These are phyloP conservation scores for Henicopernis longicauda DNA, from an alignment of 2,113 vertebrate species.

Conservation along the genomic window DNA sequence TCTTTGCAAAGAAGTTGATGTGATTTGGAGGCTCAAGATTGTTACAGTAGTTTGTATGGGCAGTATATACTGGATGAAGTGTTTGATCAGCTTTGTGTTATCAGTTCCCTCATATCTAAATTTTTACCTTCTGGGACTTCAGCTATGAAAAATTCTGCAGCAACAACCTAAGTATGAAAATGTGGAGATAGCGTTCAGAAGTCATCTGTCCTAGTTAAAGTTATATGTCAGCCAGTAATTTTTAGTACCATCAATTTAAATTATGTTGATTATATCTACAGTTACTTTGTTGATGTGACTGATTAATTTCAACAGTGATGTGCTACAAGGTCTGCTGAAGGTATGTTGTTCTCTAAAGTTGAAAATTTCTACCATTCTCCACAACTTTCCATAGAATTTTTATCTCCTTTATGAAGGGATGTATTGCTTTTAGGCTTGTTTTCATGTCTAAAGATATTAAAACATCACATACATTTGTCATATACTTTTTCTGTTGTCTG, in stretches of 20 bases:
- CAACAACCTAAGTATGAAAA: neutral
- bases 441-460: neutral
- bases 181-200: neutral
- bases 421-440: neutral
- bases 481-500: neutral
- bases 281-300: neutral
- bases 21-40: neutral
- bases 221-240: neutral
- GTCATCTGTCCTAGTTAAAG: neutral
- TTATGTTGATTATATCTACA: neutral
- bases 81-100: neutral
- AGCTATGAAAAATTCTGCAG: neutral
- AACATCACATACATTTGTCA: neutral
- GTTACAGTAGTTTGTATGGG: neutral
- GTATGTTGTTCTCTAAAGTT: neutral
- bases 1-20: neutral
- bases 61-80: neutral
- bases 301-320: neutral
- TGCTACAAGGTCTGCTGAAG: neutral
- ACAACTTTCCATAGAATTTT: neutral
- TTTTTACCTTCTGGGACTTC: neutral
- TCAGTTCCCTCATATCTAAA: neutral
- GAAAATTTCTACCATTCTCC: neutral
- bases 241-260: neutral
- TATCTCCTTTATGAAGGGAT: neutral